Evolutionary conservation across 92 coral and sea anemone genomes (phyloP).

Genomic region (Chrysogorgia sp.): DNA sequence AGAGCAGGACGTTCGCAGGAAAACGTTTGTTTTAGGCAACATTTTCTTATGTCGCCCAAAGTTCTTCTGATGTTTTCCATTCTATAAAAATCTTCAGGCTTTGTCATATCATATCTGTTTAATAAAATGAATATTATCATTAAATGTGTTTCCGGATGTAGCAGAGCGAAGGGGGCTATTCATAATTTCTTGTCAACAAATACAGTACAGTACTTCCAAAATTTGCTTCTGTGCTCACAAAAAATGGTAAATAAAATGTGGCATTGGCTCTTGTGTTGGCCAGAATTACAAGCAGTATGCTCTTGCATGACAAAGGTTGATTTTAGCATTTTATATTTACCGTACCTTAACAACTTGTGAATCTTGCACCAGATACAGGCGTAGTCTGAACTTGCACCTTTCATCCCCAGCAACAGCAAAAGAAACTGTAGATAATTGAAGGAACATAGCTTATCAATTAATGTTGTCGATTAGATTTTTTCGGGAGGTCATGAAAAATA

Average conservation of each 20-base stretch:
- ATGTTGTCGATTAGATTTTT: slow-evolving; percentile 3
- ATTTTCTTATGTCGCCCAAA: slow-evolving; percentile 47
- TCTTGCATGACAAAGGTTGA: slow-evolving; percentile 6
- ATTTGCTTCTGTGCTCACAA: too few species aligned
- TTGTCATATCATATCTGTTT: slow-evolving; percentile 59
- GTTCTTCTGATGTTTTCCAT: slow-evolving; percentile 36
- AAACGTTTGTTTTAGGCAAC: slow-evolving; percentile 39
- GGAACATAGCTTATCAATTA: slow-evolving; percentile 6
- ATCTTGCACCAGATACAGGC: too few species aligned
- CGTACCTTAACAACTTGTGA: slow-evolving; percentile 34
- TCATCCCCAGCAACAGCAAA: slow-evolving; percentile 26
- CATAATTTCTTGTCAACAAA: slow-evolving; percentile 17
- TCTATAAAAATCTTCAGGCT: slow-evolving; percentile 49
- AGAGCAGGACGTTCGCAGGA: slow-evolving; percentile 55
- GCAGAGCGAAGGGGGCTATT: slow-evolving; percentile 10
- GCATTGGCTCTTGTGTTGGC: slow-evolving; percentile 16
- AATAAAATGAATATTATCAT: too few species aligned
- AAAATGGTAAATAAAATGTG: too few species aligned
- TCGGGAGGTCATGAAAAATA: slow-evolving; percentile 2
- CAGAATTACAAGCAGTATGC: slow-evolving; percentile 30
- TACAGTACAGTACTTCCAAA: slow-evolving; percentile 5
- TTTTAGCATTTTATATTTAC: background rate
- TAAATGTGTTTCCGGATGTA: background rate
- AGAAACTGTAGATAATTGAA: slow-evolving; percentile 12
- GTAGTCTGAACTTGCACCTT: slow-evolving; percentile 16